Evolutionary conservation across 2,113 vertebrate species (phyloP), one percentile per base, ranked within the genome.

Genomic region (Phylloscopus trochiloides): DNA sequence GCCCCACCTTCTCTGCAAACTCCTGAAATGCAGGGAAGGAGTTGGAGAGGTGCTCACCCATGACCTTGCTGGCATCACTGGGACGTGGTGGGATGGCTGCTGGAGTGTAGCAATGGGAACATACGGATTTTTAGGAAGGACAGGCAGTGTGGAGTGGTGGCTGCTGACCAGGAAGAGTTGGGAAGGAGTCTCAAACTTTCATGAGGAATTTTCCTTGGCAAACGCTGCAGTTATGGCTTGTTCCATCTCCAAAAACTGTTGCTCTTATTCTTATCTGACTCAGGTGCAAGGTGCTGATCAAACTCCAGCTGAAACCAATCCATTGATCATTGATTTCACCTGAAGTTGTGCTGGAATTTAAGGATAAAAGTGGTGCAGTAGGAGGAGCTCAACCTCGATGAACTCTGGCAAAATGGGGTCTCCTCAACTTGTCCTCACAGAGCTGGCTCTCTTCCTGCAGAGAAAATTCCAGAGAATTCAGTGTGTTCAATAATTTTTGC

Each of bases 251-350:
- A 78, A 70, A 90, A 96, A 70, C 78, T 70, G 61, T 86, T 90
- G 71, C 28, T 91, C 63, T 79, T 75, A 24, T 17, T 97, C 90
- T 90, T 36, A 94, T 78, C 92, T 86, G 93, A 92, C 66, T 82
- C 94, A 95, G 93, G 93, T 96, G 71, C 79, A 90, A 93, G 92
- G 96, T 95, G 94, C 93, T 97, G 67, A 92, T 71, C 38, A n/a
- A 86, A 75, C 79, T 91, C 68, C 65, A 78, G 73, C 76, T 91
- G 86, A 91, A 94, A 75, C 70, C 81, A 86, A 52, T 59, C 38
- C 21, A 5, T 5, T 7, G 36, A 4, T 25, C 58, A 5, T 70
- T 95, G 71, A n/a, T 93, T 90, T 92, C 82, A 70, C 38, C 67
- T 62, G 74, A 45, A 94, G 75, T n/a, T 62, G 47, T 34, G 42